phyloP scores from a whole-genome alignment of 2,113 vertebrate species.

The Raja brachyura region DNA sequence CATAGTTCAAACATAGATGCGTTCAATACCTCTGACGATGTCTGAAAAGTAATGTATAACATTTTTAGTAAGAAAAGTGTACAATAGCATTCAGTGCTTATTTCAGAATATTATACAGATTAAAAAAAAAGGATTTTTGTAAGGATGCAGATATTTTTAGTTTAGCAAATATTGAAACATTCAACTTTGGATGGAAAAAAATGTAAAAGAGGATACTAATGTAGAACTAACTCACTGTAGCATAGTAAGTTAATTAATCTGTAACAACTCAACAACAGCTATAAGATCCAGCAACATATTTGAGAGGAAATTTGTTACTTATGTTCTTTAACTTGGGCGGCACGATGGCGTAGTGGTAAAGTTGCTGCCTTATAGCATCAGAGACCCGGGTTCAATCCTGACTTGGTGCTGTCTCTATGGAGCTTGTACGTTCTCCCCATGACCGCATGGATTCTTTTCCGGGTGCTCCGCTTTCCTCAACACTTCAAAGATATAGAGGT shows the following conservation, averaged over 20 bases:
- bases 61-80: background rate
- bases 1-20: constrained; percentile 49
- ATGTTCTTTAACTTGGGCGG: background rate
- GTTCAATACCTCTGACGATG: background rate
- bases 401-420: too few relatives aligned
- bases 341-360: too few relatives aligned
- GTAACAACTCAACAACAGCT: background rate
- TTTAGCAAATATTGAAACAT: background rate
- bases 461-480: too few relatives aligned
- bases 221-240: background rate
- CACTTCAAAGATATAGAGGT: too few relatives aligned
- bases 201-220: background rate
- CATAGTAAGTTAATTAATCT: background rate
- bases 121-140: background rate
- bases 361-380: too few relatives aligned
- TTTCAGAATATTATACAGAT: background rate
- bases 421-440: too few relatives aligned
- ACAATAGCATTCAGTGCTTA: background rate
- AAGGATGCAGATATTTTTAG: background rate
- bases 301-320: background rate
- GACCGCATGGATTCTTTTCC: too few relatives aligned
- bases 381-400: too few relatives aligned
- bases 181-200: background rate
- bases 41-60: background rate
- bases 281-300: background rate